Conservation (phyloP, 2,113 vertebrate species). For the Galeopterus variegatus region DNA sequence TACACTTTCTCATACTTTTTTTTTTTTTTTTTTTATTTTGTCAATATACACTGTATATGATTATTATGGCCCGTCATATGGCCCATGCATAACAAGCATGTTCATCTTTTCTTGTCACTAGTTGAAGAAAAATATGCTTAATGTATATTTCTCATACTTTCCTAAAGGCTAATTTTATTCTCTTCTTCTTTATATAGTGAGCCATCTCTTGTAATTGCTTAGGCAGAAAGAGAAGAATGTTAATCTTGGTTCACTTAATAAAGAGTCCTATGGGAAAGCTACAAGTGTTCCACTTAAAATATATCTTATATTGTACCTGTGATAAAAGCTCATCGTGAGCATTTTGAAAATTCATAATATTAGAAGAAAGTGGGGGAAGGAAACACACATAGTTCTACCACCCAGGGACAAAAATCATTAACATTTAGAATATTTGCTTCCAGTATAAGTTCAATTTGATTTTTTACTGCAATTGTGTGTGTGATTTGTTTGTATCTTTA, state of each 20-base stretch:
- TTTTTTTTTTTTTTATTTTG: too few relatives aligned
- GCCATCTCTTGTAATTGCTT: slow-evolving; percentile 61
- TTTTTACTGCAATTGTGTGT: slow-evolving; percentile 60
- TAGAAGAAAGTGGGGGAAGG: not conserved
- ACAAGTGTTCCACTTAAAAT: slow-evolving; percentile 2
- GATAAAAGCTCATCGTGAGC: not conserved
- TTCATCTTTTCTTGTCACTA: slow-evolving; percentile 90
- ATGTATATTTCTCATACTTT: slow-evolving; percentile 91
- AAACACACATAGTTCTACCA: not conserved
- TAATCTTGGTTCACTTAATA: not conserved
- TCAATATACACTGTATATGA: too few relatives aligned
- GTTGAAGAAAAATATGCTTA: slow-evolving; percentile 90
- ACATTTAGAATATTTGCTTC: slow-evolving; percentile 25
- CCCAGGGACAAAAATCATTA: not conserved
- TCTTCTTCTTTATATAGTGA: slow-evolving; percentile 29
- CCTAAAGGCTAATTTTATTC: slow-evolving; percentile 36
- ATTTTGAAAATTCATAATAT: slow-evolving; percentile 16
- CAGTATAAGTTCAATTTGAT: slow-evolving; percentile 30
- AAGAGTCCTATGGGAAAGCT: slow-evolving; percentile 52
- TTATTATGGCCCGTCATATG: too few relatives aligned
- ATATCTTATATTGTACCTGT: not conserved
- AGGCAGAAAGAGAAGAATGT: slow-evolving; percentile 33
- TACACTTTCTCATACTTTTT: slow-evolving; percentile 53
- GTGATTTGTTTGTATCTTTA: slow-evolving; percentile 45
- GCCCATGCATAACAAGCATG: slow-evolving; percentile 91